phyloP scores from a whole-genome alignment of 2,113 vertebrate species.

The Vulpes lagopus region DNA sequence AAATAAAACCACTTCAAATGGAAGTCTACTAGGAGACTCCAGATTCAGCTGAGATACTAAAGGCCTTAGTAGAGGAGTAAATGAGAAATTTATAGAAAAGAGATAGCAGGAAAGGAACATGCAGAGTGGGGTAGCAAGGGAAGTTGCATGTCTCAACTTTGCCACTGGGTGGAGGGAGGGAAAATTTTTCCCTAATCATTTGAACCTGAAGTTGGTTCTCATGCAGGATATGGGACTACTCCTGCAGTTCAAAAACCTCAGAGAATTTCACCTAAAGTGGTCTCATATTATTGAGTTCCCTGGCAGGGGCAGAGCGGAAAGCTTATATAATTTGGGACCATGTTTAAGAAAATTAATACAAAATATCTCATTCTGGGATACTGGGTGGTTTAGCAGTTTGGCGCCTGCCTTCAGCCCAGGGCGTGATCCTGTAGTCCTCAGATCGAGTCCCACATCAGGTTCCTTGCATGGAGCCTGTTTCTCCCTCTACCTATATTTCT shows the following conservation, averaged over 20 bases:
- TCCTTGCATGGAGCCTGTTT: too few species aligned
- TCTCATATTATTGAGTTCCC: not conserved
- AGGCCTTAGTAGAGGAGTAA: not conserved
- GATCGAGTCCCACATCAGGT: too few species aligned
- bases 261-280: not conserved
- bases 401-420: too few species aligned
- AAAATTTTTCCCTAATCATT: not conserved
- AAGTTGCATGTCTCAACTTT: not conserved
- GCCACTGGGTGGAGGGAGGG: not conserved
- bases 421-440: too few species aligned
- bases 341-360: slow-evolving; percentile 4
- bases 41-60: not conserved
- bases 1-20: not conserved
- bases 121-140: not conserved
- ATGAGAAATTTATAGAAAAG: not conserved
- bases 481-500: too few species aligned
- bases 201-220: not conserved
- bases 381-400: too few species aligned
- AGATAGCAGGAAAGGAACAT: not conserved
- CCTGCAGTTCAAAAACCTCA: not conserved
- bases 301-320: not conserved
- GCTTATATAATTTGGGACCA: not conserved
- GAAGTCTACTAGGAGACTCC: not conserved
- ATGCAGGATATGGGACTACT: not conserved
- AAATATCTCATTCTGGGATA: not conserved